Base-by-base conservation (phyloP, 2,113 vertebrate species). In the Todiramphus chloris region DNA sequence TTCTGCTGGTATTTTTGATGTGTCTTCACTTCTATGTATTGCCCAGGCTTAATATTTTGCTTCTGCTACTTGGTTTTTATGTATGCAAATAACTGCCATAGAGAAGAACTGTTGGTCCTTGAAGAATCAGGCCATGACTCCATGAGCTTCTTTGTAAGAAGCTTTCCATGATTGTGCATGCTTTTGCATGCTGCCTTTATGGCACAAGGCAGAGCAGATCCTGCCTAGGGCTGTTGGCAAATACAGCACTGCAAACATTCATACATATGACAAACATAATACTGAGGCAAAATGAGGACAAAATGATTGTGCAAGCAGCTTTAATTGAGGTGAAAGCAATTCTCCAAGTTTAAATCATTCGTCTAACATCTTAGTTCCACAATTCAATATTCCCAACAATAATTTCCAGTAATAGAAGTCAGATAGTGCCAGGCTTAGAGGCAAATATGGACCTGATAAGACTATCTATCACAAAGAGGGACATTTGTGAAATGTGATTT, bases 281-380 rank as follows among this genome's bases (percentile, higher is more conserved):
- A 53, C 11, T 48, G 53, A 79, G 74, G 77, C 58, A 87, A 95
- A 89, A 96, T 53, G 39, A 95, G 91, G 73, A 91, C 46, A 74
- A 87, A 89, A 55, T 0, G 2, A 68, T 75, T 64, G 83, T 79
- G 64, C 69, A 75, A 89, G 43, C 5, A 30, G 18, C 58, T 89
- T 89, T 92, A 84, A 82, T 51, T 79, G 64, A 85, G 35, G 27
- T 89, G 81, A 91, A 89, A 87, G 33, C 10, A 73, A 66, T 82
- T 87, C 33, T 74, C 21, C 15, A 51, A 17, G 10, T 79, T 92
- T 67, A 83, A 89, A 44, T 72, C 1, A 55, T 77, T 87, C 69
- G 18, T 63, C 62, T 69, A 73, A 33, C 41, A 58, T 94, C 41
- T 91, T 66, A 73, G 13, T n/a, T 46, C 33, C 35, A 76, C 44